phyloP scores from a whole-genome alignment of 2,888 invertebrate species.

The Halictus quadricinctus region DNA sequence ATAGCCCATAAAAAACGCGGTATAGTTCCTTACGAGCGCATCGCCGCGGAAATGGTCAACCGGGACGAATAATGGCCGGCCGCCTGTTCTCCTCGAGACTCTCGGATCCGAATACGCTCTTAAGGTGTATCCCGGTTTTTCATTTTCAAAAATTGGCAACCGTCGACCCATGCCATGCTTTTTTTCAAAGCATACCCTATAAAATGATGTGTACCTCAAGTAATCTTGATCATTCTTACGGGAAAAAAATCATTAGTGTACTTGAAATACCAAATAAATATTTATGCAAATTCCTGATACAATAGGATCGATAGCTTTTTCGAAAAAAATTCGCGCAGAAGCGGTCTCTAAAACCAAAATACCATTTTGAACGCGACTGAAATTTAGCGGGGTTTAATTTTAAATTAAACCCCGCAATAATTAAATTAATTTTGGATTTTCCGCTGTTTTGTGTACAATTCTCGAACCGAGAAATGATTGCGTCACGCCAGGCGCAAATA shows the following conservation, averaged over 20 bases:
- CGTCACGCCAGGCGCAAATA: not conserved
- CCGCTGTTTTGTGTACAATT: not conserved
- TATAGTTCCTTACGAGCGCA: slow-evolving; percentile 36
- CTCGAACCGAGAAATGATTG: not conserved
- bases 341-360: not conserved
- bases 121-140: not conserved
- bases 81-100: not conserved
- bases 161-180: no score
- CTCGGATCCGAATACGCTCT: slow-evolving; percentile 16
- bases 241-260: not conserved
- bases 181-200: no score
- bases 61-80: slow-evolving; percentile 7
- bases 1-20: slow-evolving; percentile 43
- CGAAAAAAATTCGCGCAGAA: not conserved
- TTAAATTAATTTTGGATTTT: not conserved
- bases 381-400: not conserved
- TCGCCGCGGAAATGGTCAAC: slow-evolving; percentile 30
- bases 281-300: no score
- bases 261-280: not conserved
- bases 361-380: not conserved
- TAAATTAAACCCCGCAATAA: not conserved
- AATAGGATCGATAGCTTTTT: not conserved
- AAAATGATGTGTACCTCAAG: not conserved
- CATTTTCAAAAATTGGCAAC: not conserved
- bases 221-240: not conserved